Evolutionary conservation across 2,888 invertebrate genomes (phyloP).

Genomic region (Brachyptera risi): DNA sequence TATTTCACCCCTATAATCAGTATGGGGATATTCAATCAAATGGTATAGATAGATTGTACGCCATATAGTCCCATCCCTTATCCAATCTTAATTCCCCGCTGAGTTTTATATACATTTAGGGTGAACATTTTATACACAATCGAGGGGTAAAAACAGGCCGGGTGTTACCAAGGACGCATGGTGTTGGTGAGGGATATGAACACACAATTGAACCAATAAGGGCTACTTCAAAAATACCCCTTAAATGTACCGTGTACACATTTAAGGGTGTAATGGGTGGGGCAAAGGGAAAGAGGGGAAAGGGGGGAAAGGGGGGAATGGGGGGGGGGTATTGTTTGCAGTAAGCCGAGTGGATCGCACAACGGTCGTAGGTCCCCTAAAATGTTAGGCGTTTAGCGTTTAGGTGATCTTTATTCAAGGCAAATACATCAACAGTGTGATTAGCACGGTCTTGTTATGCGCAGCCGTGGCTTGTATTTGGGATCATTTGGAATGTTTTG

Average conservation of each 20-base stretch:
- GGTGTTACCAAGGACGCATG: background rate
- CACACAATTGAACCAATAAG: slow-evolving; percentile 27
- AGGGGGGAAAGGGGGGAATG: background rate
- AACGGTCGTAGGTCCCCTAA: too few relatives aligned
- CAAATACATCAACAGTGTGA: too few relatives aligned
- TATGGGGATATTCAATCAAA: slow-evolving; percentile 27
- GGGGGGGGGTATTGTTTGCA: slow-evolving; percentile 2
- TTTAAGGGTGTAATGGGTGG: background rate
- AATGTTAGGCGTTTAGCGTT: too few relatives aligned
- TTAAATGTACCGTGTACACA: background rate
- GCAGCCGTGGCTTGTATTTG: too few relatives aligned
- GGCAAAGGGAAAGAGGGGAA: background rate
- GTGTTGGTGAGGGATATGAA: slow-evolving; percentile 16
- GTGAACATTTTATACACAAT: slow-evolving; percentile 11
- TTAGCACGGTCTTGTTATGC: too few relatives aligned
- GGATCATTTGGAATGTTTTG: too few relatives aligned
- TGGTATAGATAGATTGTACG: slow-evolving; percentile 15
- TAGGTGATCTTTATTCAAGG: too few relatives aligned
- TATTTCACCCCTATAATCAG: slow-evolving; percentile 30
- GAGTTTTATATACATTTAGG: slow-evolving; percentile 28
- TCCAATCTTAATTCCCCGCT: slow-evolving; percentile 29
- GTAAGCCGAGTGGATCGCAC: background rate
- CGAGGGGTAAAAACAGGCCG: slow-evolving; percentile 3
- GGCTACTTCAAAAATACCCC: slow-evolving; percentile 19
- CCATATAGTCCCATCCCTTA: slow-evolving; percentile 20